Base-by-base conservation (phyloP, 1,140 invertebrate species). In the Hylaeus volcanicus region DNA sequence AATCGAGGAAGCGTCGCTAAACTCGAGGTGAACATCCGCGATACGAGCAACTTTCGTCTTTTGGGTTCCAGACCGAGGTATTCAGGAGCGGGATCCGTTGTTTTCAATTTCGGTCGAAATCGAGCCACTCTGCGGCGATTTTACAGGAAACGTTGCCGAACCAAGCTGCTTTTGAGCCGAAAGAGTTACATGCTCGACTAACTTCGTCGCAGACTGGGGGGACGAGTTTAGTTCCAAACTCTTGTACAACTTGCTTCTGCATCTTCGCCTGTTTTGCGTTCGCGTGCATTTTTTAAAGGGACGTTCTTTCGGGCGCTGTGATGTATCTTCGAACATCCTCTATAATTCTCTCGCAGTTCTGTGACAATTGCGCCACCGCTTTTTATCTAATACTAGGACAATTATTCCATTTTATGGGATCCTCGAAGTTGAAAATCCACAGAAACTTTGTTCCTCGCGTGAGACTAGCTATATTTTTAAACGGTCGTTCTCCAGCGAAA, bases 1-100 rank as follows among this genome's bases (percentile, higher is more conserved):
- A 68, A 76, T 39, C 26, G 74, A 39, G 55, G 6, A 41, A 76
- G 26, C 55, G 53, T 69, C 56, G 56, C 41, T 45, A 56, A 76
- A 76, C 74, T 76, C 26, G 58, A 37, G 58, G n/a, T 11, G 51
- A n/a, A 15, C 55, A n/a, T n/a, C n/a, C 55, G 55, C 14, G 55
- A 15, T n/a, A 58, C 14, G 4, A 15, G 51, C 51, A 51, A 51
- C n/a, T 63, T 63, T n/a, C 37, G 26, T 63, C 60, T 39, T 37
- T 14, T n/a, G 37, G 60, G 11, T 37, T 63, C 26, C 60, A 3
- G 2, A 11, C 0, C 11, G 60, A 37, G 55, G 60, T 37, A 63
- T 39, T 63, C 60, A 39, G 60, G 9, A 39, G 39, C 60, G 8
- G 37, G 60, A 41, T 14, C 60, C 60, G 60, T 63, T 63, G 60